These are phyloP conservation scores for Cyprinodon brontotheroides DNA, from an alignment of 2,113 vertebrate genomes.

Conservation along the genomic window DNA sequence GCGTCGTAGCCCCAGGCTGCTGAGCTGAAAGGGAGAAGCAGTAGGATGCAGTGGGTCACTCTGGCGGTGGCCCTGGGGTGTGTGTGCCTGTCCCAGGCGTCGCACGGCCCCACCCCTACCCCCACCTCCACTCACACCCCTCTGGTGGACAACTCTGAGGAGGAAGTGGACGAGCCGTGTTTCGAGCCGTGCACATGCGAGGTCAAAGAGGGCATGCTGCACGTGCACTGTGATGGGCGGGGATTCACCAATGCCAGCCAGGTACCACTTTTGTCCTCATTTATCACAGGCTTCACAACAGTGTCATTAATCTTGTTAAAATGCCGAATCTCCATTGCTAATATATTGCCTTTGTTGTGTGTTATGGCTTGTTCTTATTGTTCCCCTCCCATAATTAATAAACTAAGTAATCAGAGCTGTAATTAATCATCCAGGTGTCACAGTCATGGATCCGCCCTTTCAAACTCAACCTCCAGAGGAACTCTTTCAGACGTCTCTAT, in stretches of 20 bases:
- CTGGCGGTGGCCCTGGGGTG: slow-evolving; percentile 83
- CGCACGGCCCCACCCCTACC: slow-evolving; percentile 89
- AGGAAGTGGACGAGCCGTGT: slow-evolving; percentile 96
- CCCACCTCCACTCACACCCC: slow-evolving; percentile 92
- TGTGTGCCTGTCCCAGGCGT: slow-evolving; percentile 61
- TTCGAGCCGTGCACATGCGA: slow-evolving; percentile 98
- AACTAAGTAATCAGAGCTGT: slow-evolving; percentile 61
- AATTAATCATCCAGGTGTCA: slow-evolving; percentile 82
- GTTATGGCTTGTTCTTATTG: slow-evolving; percentile 41
- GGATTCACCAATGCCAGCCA: slow-evolving; percentile 99
- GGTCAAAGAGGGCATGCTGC: slow-evolving; percentile 97
- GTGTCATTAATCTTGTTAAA: slow-evolving; percentile 25
- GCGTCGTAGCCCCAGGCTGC: slow-evolving; percentile 72
- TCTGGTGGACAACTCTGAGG: slow-evolving; percentile 95
- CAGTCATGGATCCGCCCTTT: slow-evolving; percentile 97
- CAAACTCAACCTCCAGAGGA: slow-evolving; percentile 98
- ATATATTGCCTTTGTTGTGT: slow-evolving; percentile 42
- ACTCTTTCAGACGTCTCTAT: slow-evolving; percentile 97
- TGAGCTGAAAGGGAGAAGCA: slow-evolving; percentile 77
- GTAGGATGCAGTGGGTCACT: slow-evolving; percentile 96
- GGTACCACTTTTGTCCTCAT: slow-evolving; percentile 49
- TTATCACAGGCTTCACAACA: background rate
- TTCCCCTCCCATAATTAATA: slow-evolving; percentile 55
- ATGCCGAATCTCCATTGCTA: slow-evolving; percentile 26
- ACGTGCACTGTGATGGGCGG: slow-evolving; percentile 97